These are phyloP conservation scores for Nebria salina DNA, from an alignment of 2,888 invertebrate genomes.

Conservation along the genomic window DNA sequence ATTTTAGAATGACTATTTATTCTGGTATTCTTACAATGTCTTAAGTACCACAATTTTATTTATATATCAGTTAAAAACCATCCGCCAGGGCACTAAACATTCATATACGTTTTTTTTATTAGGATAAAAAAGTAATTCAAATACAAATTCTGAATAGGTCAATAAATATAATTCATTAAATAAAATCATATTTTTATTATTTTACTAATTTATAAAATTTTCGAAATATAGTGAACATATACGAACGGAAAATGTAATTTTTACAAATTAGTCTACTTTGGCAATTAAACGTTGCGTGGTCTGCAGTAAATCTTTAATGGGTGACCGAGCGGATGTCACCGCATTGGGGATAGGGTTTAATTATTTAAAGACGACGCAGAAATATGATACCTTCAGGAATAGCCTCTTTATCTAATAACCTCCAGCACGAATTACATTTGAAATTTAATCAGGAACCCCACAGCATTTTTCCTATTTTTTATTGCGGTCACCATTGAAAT, in stretches of 20 bases:
- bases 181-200: too few relatives aligned
- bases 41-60: background rate
- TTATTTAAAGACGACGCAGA: conserved; percentile 30
- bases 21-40: background rate
- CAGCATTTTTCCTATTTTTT: too few relatives aligned
- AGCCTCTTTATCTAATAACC: background rate
- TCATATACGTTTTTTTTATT: too few relatives aligned
- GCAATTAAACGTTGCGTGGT: conserved; percentile 38
- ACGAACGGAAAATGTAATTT: conserved; percentile 32
- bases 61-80: background rate
- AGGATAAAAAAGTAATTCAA: too few relatives aligned
- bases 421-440: background rate
- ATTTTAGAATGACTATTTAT: background rate
- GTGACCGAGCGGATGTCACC: conserved; percentile 19
- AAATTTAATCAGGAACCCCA: too few relatives aligned
- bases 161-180: too few relatives aligned
- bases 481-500: too few relatives aligned
- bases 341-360: conserved; percentile 2
- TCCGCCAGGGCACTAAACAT: too few relatives aligned
- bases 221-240: conserved; percentile 8
- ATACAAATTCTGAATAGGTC: too few relatives aligned
- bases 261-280: conserved; percentile 38
- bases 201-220: too few relatives aligned
- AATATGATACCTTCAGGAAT: background rate
- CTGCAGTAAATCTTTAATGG: conserved; percentile 37